These are phyloP conservation scores for Cyphomyrmex costatus DNA, from an alignment of 1,140 invertebrate genomes.

Conservation along the genomic window DNA sequence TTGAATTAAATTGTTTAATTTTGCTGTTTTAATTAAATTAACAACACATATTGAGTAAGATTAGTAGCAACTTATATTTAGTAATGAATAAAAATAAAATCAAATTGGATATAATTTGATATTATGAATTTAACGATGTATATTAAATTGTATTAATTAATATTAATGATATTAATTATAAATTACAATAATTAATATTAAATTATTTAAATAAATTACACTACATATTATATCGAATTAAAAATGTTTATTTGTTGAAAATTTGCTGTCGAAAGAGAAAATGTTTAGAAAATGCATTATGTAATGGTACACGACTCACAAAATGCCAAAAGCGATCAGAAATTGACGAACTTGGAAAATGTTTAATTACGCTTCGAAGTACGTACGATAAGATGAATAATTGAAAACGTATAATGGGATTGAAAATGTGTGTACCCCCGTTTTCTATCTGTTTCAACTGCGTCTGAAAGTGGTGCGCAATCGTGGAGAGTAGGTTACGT, in stretches of 20 bases:
- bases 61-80: no score
- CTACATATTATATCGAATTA: not conserved
- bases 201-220: no score
- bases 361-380: not conserved
- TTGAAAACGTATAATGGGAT: not conserved
- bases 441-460: constrained; percentile 34
- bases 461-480: constrained; percentile 36
- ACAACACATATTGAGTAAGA: no score
- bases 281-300: not conserved
- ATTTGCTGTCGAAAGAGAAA: not conserved
- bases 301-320: no score
- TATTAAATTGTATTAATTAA: no score
- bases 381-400: constrained; percentile 7
- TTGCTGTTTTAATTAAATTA: no score
- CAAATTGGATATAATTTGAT: no score
- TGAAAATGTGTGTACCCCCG: constrained; percentile 1
- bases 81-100: no score
- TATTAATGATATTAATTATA: no score
- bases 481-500: constrained; percentile 49
- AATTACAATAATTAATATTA: no score
- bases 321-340: not conserved
- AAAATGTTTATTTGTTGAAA: not conserved
- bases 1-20: no score
- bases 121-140: no score
- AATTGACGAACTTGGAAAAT: not conserved